Evolutionary conservation across 2,113 vertebrate species (phyloP), one percentile per base, ranked within the genome.

Genomic region (Helogale parvula): DNA sequence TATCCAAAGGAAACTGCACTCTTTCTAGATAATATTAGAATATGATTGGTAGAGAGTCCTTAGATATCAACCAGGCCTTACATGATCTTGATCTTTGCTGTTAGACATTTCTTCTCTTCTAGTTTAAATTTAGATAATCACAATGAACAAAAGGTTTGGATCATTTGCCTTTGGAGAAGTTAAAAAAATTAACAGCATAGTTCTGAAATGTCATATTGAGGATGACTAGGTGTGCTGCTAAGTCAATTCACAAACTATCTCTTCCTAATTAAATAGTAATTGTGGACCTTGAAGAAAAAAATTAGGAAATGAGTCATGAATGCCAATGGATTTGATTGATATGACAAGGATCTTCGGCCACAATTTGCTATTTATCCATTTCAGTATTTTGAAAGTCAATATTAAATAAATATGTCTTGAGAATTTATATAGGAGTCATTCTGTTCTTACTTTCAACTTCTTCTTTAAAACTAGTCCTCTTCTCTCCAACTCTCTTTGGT

Each of bases 381-480:
- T 94, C 38, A 97, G 29, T 29, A 81, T 90, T 93, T 88, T 92
- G 63, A 96, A 97, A 96, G 84, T 82, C 68, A 97, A 83, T n/a
- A 74, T 33, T 27, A 97, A 92, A 79, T 88, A 45, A 33, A n/a
- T 47, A 90, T 68, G 90, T 92, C 52, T 91, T 17, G 85, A 65
- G 17, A 90, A 77, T 93, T 29, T 93, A 47, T 68, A 50, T 23
- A 66, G 41, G 35, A 5, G 52, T 95, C 33, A 76, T 69, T 93
- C 69, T 97, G 57, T 23, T 89, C 76, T 96, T 93, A 93, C 76
- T 90, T 96, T 96, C 88, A 50, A 81, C 83, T 85, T 90, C 45
- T 95, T 85, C 52, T 57, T 88, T 89, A 97, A 96, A n/a, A 93
- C 5, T 29, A 66, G 80, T 29, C 60, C 5, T 93, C 12, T 90